Evolutionary conservation across 2,888 invertebrate genomes (phyloP).

Genomic region (Thera britannica): DNA sequence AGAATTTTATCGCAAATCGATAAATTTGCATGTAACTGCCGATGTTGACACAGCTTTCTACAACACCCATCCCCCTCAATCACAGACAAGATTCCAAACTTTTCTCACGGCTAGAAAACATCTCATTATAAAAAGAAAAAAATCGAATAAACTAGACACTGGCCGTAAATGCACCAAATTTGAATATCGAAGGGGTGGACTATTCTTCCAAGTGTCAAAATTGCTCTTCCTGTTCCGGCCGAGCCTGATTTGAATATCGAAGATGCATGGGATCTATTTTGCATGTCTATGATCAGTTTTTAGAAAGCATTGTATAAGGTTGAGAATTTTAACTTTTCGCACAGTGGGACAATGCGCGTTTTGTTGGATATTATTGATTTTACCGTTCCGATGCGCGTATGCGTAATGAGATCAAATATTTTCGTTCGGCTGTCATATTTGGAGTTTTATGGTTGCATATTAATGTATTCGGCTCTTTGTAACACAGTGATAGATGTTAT

Average conservation of each 20-base stretch:
- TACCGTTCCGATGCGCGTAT: slow-evolving; percentile 64
- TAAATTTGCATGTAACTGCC: slow-evolving; percentile 73
- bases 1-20: slow-evolving; percentile 53
- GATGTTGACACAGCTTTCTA: slow-evolving; percentile 82
- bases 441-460: slow-evolving; percentile 62
- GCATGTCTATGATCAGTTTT: slow-evolving; percentile 69
- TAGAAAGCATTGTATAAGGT: slow-evolving; percentile 30
- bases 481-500: slow-evolving; percentile 55
- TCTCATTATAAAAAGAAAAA: slow-evolving; percentile 58
- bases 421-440: slow-evolving; percentile 77
- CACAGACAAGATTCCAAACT: slow-evolving; percentile 64
- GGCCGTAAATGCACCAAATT: slow-evolving; percentile 71
- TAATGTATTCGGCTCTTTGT: slow-evolving; percentile 63
- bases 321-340: slow-evolving; percentile 63
- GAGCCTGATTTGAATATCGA: slow-evolving; percentile 78
- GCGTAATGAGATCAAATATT: slow-evolving; percentile 83
- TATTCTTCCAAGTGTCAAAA: slow-evolving; percentile 83
- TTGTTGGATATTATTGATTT: slow-evolving; percentile 61
- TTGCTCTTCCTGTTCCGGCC: slow-evolving; percentile 77
- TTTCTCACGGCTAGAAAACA: slow-evolving; percentile 63
- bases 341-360: slow-evolving; percentile 60
- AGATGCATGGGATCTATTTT: slow-evolving; percentile 67
- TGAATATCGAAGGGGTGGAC: slow-evolving; percentile 75
- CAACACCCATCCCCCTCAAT: slow-evolving; percentile 77
- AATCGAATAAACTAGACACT: slow-evolving; percentile 67